Conservation (phyloP, 2,797 vertebrate genomes). For the Schizothorax lantsangensis region DNA sequence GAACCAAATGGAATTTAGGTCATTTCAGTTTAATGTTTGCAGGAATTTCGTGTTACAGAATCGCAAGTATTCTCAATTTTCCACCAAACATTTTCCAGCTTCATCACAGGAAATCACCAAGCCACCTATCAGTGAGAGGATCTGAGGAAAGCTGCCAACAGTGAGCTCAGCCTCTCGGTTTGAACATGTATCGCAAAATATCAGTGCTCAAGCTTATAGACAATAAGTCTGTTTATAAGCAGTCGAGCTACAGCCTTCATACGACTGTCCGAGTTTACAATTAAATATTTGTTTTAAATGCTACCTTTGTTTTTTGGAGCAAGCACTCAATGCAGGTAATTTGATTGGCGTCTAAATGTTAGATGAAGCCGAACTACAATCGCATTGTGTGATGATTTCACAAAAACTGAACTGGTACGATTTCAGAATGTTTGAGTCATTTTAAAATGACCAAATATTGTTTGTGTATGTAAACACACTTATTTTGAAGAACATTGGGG, state of each 20-base stretch:
- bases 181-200: constrained; percentile 8
- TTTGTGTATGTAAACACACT: background rate
- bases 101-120: constrained; percentile 35
- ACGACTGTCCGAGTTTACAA: background rate
- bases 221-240: background rate
- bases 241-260: background rate
- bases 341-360: background rate
- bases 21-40: constrained; percentile 25
- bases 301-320: background rate
- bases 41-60: constrained; percentile 14
- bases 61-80: constrained; percentile 4
- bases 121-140: constrained; percentile 44
- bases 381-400: background rate
- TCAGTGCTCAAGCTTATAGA: constrained; percentile 2
- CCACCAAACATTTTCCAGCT: constrained; percentile 33
- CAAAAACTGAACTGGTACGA: background rate
- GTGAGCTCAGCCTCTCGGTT: constrained; percentile 30
- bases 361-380: background rate
- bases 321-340: background rate
- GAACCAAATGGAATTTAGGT: constrained; percentile 40
- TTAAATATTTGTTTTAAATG: constrained; percentile 1
- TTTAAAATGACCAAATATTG: background rate
- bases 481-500: too few relatives aligned
- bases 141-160: constrained; percentile 31
- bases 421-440: background rate